Base-by-base conservation (phyloP, 1,140 invertebrate species). In the Contarinia nasturtii region DNA sequence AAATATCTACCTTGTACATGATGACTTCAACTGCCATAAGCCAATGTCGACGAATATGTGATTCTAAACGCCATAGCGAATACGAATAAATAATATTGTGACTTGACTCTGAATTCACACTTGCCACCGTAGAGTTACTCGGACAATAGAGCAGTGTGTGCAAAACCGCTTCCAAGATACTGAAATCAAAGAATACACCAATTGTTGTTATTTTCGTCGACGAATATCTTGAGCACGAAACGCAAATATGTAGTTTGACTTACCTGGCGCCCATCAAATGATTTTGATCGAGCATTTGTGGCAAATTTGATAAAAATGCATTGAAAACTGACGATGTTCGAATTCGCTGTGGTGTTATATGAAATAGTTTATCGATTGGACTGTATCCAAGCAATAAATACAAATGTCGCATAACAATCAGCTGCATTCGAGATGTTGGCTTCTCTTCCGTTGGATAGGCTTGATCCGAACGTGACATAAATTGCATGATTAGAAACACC, bases 401-500 rank as follows among this genome's bases (percentile, higher is more conserved):
- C 20, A 98, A 69, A 68, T 98, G 93, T 21, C 86, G 76, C 11
- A 98, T 65, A 1, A 97, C 87, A 51, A 94, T 81, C 44, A 79
- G 82, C 64, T 94, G 85, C 0, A 78, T 81, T 64, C 81, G 85
- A 1, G 69, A 68, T 15, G 79, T 61, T 2, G 74, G 65, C 61
- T 92, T 93, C 52, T 92, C 87, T 54, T 93, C 89, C 1, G 76
- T 79, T 5, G 85, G 85, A 63, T 77, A 86, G 14, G 85, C 84
- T 70, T 80, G 71, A 55, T 72, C 68, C 2, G 68, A 67, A 52
- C 82, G 71, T 0, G 86, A 89, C 53, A 91, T 68, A 63, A 90
- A 91, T 68, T 95, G 93, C 82, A 98, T 94, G 2, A 98, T 73
- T 7, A 98, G 73, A 58, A 94, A 91, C 2, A 97, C 81, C n/a